Base-by-base conservation (phyloP, 2,888 invertebrate genomes). In the Cosmia pyralina region DNA sequence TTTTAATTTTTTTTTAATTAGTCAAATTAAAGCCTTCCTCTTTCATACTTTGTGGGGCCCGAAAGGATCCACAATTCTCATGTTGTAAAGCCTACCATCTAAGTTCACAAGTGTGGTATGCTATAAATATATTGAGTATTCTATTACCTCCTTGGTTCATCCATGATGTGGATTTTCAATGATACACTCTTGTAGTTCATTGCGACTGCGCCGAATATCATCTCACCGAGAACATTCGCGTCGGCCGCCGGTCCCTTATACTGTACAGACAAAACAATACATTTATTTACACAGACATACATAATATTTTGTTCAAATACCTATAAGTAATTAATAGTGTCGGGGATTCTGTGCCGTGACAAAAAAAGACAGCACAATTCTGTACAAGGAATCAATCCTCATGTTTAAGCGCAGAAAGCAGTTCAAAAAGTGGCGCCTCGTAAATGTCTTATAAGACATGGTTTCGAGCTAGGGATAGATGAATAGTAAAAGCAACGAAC, bases 181-280 rank as follows among this genome's bases (percentile, higher is more conserved):
- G 98, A 98, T 53, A 98, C 97, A 70, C 98, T 98, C 89, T 97
- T 97, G 94, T 97, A 98, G 84, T 98, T 98, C 98, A 99, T 98
- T 3, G 98, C 98, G 67, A 98, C 98, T 3, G 98, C 98, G 11
- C 99, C 99, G 92, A 99, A 99, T 87, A 99, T 98, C 98, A 99
- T 98, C 96, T 99, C 99, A 85, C 98, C 98, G 90, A 99, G 96
- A 81, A 97, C 96, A 83, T 97, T 97, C 74, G 98, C 97, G 91
- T 98, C 98, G 83, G 95, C 88, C 85, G 97, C 94, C 74, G 97
- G 97, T 60, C 97, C 97, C 89, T 96, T 97, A 91, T 97, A 97
- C 98, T 98, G 91, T 28, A 93, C 91, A 62, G 50, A 85, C 34
- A 72, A 77, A 65, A 83, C 6, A 74, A 69, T 48, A 67, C 15